phyloP scores from a whole-genome alignment of 1,140 invertebrate genomes.

The Pogonomyrmex californicus region DNA sequence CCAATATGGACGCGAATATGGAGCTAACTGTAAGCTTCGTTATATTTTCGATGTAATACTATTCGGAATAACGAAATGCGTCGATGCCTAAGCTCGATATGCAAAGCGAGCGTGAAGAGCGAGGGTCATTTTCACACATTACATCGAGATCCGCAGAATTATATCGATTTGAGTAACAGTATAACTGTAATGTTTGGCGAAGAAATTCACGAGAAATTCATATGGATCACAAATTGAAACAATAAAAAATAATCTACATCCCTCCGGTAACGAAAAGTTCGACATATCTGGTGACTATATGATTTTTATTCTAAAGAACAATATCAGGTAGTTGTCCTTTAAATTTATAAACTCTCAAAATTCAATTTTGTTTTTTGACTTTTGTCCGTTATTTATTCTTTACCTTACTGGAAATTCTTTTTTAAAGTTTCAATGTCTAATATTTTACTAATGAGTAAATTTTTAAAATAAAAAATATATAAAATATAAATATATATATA shows the following conservation, averaged over 20 bases:
- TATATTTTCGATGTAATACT: conserved; percentile 10
- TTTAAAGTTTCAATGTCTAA: too few species aligned
- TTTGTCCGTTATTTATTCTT: too few species aligned
- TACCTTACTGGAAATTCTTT: too few species aligned
- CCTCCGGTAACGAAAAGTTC: background rate
- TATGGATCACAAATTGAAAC: background rate
- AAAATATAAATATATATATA: too few species aligned
- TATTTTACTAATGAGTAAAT: too few species aligned
- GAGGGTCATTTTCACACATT: background rate
- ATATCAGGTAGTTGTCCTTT: too few species aligned
- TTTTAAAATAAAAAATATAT: too few species aligned
- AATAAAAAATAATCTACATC: background rate
- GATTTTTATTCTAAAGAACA: too few species aligned
- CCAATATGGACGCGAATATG: background rate
- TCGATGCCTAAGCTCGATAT: background rate
- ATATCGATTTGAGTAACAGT: background rate
- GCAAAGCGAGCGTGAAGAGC: background rate
- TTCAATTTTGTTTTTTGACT: too few species aligned
- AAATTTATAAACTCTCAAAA: too few species aligned
- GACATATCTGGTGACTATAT: too few species aligned
- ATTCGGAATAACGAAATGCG: conserved; percentile 9
- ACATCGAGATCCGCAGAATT: background rate
- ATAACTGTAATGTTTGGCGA: background rate
- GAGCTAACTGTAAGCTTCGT: background rate
- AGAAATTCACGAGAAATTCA: background rate